A percentile compares a stretch with the other conserved stretches of the same genome.
Evolutionary conservation across 2,797 vertebrate genomes (phyloP).

Genomic region (Acropternis orthonyx): DNA sequence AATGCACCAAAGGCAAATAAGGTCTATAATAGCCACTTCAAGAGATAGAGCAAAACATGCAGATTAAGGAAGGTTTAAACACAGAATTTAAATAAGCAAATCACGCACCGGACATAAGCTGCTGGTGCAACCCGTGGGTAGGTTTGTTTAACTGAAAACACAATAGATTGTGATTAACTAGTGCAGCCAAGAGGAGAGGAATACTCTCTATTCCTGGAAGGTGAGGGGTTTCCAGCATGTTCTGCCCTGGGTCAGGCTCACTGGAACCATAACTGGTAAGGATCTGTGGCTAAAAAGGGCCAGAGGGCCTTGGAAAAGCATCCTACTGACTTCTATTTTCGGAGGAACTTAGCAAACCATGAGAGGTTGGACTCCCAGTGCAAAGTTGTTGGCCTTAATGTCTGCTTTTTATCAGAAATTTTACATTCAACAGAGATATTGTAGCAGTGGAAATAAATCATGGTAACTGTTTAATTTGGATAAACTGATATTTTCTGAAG

Average conservation of each 20-base stretch:
- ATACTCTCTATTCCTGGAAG: not conserved
- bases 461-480: not conserved
- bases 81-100: not conserved
- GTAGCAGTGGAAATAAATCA: not conserved
- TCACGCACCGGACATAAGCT: not conserved
- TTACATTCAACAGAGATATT: not conserved
- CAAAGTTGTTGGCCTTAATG: not conserved
- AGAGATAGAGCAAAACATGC: not conserved
- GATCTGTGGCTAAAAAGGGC: not conserved
- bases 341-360: not conserved
- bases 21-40: not conserved
- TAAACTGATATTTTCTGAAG: not conserved
- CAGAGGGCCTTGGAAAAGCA: not conserved
- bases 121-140: not conserved
- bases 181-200: fast-evolving
- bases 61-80: not conserved
- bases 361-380: not conserved
- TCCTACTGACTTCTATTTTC: not conserved
- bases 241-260: not conserved
- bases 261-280: fast-evolving
- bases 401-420: not conserved
- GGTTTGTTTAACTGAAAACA: not conserved
- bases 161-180: not conserved
- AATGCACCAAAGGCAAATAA: not conserved
- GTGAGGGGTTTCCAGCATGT: not conserved